Percentiles rank a stretch among this genome's conserved stretches.
These are phyloP conservation scores for Mesocentrotus franciscanus DNA, from an alignment of 53 echinoderm and acorn worm genomes.

Conservation along the genomic window DNA sequence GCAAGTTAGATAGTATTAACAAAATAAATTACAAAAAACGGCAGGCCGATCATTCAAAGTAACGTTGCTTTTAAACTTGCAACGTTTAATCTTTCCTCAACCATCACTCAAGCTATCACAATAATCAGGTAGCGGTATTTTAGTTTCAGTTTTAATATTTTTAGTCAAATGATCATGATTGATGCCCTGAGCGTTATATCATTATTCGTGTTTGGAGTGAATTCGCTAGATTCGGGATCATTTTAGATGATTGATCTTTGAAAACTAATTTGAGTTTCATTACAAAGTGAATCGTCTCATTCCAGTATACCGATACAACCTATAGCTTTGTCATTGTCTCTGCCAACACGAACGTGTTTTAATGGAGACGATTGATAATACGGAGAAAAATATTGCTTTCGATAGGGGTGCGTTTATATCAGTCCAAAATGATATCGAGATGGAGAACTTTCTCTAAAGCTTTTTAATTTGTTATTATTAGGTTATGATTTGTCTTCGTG, in stretches of 20 bases:
- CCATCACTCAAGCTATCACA: neutral
- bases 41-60: neutral
- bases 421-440: neutral
- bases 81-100: neutral
- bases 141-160: constrained; percentile 19
- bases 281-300: neutral
- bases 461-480: neutral
- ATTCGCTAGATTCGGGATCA: neutral
- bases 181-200: constrained; percentile 1
- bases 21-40: neutral
- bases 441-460: neutral
- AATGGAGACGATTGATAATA: neutral
- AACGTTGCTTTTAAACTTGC: neutral
- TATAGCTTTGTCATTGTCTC: neutral
- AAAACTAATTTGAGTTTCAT: constrained; percentile 33
- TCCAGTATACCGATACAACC: neutral
- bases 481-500: neutral
- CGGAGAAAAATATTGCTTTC: neutral
- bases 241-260: constrained; percentile 52
- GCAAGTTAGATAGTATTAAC: neutral
- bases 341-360: constrained; percentile 39
- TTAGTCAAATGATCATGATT: neutral
- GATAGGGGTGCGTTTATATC: neutral
- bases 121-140: constrained; percentile 26
- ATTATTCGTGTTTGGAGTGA: constrained; percentile 33